Conservation (phyloP, 2,888 invertebrate genomes). For the Coelopa pilipes region DNA sequence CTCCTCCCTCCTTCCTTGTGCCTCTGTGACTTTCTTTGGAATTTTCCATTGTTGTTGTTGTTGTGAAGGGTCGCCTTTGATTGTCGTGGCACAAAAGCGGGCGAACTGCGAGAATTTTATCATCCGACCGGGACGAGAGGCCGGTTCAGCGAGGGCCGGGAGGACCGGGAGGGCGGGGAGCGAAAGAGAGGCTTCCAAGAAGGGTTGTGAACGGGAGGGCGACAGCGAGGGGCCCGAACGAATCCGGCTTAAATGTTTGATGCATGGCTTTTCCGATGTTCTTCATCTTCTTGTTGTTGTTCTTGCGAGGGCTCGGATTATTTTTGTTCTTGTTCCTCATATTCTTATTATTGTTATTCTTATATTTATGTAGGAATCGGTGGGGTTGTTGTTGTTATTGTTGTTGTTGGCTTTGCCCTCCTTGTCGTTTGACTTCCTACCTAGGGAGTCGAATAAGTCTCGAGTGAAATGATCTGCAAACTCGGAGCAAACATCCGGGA, state of each 20-base stretch:
- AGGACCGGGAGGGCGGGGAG: too few relatives aligned
- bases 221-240: neutral
- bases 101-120: too few relatives aligned
- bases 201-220: too few relatives aligned
- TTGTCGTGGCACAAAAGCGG: neutral
- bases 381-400: slow-evolving; percentile 25
- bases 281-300: neutral
- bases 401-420: slow-evolving; percentile 36
- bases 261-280: neutral
- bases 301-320: slow-evolving; percentile 18
- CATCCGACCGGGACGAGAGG: too few relatives aligned
- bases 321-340: slow-evolving; percentile 5
- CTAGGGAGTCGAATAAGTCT: slow-evolving; percentile 42
- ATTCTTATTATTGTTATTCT: too few relatives aligned
- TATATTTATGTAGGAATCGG: too few relatives aligned
- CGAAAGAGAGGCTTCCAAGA: too few relatives aligned
- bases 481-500: neutral
- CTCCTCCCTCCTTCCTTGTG: neutral
- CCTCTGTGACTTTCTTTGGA: neutral
- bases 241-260: slow-evolving; percentile 4
- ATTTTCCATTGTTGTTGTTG: neutral
- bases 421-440: too few relatives aligned
- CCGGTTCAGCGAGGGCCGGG: too few relatives aligned
- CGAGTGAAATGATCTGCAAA: slow-evolving; percentile 40
- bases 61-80: neutral